These are phyloP conservation scores for Astropecten irregularis DNA, from an alignment of 53 echinoderm and acorn worm species.

Conservation along the genomic window DNA sequence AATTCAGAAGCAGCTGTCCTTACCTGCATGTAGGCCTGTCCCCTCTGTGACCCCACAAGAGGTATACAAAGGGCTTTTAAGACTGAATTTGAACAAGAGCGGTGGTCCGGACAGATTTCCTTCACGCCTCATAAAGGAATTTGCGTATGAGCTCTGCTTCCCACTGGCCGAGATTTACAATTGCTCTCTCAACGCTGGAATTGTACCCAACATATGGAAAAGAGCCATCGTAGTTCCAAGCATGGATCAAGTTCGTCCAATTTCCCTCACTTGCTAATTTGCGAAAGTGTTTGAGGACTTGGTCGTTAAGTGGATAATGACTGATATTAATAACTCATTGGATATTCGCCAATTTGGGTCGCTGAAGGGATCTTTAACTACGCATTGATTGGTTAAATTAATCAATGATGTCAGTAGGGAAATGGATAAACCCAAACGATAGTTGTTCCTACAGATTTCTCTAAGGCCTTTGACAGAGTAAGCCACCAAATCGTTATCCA, in stretches of 20 bases:
- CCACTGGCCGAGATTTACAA: conserved; percentile 40
- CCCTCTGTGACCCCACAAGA: conserved; percentile 28
- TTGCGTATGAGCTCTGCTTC: conserved; percentile 12
- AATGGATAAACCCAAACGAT: conserved; percentile 23
- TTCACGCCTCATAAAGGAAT: not conserved
- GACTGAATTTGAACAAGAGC: conserved; percentile 28
- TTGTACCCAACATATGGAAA: conserved; percentile 40
- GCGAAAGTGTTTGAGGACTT: conserved; percentile 33
- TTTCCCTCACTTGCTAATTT: conserved; percentile 31
- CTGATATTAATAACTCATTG: not conserved
- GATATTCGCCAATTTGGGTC: conserved; percentile 20
- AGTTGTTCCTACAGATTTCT: conserved; percentile 24
- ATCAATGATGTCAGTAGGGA: conserved; percentile 9
- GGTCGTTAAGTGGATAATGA: conserved; percentile 37
- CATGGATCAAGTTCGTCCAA: conserved; percentile 1
- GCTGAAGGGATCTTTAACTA: conserved; percentile 30
- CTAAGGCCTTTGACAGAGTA: conserved; percentile 43
- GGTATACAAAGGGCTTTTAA: conserved; percentile 1
- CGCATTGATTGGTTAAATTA: conserved; percentile 38
- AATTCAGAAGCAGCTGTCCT: conserved; percentile 1
- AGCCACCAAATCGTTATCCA: conserved; percentile 25
- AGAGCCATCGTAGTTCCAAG: conserved; percentile 18
- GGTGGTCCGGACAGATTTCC: conserved; percentile 38
- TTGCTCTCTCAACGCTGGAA: conserved; percentile 17
- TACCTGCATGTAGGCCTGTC: no score